phyloP scores from a whole-genome alignment of 2,797 vertebrate genomes.

The Poecilia picta region DNA sequence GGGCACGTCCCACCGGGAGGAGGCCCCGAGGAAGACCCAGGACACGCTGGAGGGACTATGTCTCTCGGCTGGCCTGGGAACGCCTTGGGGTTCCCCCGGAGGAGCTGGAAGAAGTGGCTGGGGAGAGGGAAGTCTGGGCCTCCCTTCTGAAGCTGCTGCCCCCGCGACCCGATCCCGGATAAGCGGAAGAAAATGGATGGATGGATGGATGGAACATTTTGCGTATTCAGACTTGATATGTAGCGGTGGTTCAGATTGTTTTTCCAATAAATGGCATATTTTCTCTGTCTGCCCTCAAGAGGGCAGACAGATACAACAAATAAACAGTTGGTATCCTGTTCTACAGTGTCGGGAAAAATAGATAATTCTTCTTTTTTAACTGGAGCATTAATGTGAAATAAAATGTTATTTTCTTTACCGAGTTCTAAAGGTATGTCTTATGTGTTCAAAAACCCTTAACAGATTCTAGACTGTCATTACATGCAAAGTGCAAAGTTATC shows the following conservation, averaged over 20 bases:
- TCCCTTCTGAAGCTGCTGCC: no score
- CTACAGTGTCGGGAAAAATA: neutral
- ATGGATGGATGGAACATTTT: no score
- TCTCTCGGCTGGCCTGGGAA: no score
- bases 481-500: neutral
- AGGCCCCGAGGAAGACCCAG: no score
- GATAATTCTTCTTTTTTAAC: no score
- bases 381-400: neutral
- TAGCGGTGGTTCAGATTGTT: neutral
- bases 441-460: neutral
- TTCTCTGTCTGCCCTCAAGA: conserved; percentile 56
- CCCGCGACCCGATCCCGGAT: no score
- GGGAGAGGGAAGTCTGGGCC: no score
- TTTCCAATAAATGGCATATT: neutral
- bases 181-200: no score
- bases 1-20: no score
- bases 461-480: neutral
- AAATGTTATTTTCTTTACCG: neutral
- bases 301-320: conserved; percentile 43
- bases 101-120: no score
- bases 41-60: no score
- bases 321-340: neutral
- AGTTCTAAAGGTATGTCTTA: neutral
- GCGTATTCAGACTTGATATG: neutral
- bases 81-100: no score